Evolutionary conservation across 2,797 vertebrate species (phyloP).

Genomic region (Chaenodraco wilsoni): DNA sequence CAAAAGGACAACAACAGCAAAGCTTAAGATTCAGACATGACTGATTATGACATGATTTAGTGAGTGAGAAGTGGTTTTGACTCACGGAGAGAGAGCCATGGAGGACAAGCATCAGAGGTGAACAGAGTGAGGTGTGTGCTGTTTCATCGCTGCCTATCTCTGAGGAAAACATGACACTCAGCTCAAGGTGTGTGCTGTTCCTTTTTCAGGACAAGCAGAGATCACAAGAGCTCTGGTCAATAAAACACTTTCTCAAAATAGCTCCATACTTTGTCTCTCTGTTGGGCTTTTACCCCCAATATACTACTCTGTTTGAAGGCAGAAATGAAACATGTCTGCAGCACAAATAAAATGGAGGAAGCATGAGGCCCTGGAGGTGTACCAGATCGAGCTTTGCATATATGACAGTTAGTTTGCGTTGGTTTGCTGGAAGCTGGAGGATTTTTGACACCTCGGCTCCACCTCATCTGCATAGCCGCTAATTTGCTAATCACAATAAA

Average conservation of each 20-base stretch:
- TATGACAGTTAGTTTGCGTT: constrained; percentile 43
- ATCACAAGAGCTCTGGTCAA: constrained; percentile 33
- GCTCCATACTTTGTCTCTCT: constrained; percentile 9
- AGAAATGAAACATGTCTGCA: constrained; percentile 21
- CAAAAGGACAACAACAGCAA: constrained; percentile 35
- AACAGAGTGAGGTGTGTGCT: constrained; percentile 40
- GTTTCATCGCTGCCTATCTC: constrained; percentile 49
- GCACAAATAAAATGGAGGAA: constrained; percentile 2
- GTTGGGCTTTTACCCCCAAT: background rate
- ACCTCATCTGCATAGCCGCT: constrained; percentile 56
- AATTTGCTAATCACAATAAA: constrained; percentile 70
- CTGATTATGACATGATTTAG: constrained; percentile 69
- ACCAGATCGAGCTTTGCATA: constrained; percentile 47
- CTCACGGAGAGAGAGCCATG: constrained; percentile 24
- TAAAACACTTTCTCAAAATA: constrained; percentile 17
- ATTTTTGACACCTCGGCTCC: constrained; percentile 55
- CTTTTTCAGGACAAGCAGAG: constrained; percentile 26
- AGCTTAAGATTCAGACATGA: constrained; percentile 46
- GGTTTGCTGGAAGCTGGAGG: constrained; percentile 43
- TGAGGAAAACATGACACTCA: constrained; percentile 24
- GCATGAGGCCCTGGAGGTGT: constrained; percentile 22
- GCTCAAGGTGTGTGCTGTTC: constrained; percentile 44
- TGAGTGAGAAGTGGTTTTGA: constrained; percentile 45
- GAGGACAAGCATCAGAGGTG: constrained; percentile 34
- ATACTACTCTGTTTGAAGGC: background rate